Evolutionary conservation across 2,888 invertebrate species (phyloP).

Genomic region (Tineola bisselliella): DNA sequence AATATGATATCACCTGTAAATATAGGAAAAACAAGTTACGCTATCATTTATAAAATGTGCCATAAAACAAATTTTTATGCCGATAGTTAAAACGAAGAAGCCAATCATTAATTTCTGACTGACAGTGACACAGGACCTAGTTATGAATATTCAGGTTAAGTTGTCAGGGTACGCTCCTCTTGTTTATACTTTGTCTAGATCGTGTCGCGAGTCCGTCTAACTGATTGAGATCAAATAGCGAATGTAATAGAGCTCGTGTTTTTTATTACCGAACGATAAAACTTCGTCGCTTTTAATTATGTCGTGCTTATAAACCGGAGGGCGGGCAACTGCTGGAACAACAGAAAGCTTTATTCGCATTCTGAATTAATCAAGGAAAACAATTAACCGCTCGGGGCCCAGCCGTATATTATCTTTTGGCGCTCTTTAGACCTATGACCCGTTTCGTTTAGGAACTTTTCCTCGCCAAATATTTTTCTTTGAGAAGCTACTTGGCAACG

Average conservation of each 20-base stretch:
- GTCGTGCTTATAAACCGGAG: slow-evolving; percentile 8
- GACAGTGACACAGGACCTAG: no score
- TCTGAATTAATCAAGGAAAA: slow-evolving; percentile 52
- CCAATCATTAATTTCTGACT: no score
- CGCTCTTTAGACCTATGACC: neutral
- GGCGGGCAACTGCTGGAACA: neutral
- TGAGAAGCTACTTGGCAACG: neutral
- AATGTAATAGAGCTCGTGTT: neutral
- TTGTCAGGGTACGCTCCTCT: no score
- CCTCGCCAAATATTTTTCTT: neutral
- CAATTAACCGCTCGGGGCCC: slow-evolving; percentile 7
- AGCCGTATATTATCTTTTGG: slow-evolving; percentile 10
- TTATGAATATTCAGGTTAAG: no score
- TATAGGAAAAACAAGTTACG: no score
- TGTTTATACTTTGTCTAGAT: no score
- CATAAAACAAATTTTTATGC: no score
- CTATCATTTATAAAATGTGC: no score
- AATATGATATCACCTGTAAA: no score
- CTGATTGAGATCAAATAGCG: slow-evolving; percentile 6
- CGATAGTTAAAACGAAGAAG: no score
- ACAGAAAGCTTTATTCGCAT: slow-evolving; percentile 22
- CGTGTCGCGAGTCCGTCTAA: neutral
- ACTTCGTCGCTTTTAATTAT: slow-evolving; percentile 5
- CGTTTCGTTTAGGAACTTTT: neutral
- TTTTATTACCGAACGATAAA: slow-evolving; percentile 3